phyloP scores from a whole-genome alignment of 2,797 vertebrate genomes.

The Chrosomus eos region DNA sequence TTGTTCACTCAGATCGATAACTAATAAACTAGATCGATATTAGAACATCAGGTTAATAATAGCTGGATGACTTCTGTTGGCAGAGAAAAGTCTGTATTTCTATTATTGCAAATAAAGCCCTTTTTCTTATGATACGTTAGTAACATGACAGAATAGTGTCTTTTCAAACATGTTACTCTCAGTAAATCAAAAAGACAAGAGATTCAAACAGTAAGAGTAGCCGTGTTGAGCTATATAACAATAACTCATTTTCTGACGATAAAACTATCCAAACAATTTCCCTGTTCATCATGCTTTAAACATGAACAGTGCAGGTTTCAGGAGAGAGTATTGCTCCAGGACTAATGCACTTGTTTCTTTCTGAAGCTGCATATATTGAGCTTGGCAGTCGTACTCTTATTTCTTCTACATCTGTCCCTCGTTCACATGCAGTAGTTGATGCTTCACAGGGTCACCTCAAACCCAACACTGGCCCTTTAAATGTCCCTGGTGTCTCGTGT shows the following conservation, averaged over 20 bases:
- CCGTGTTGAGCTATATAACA: not conserved
- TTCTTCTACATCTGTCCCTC: conserved; percentile 48
- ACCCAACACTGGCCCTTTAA: conserved; percentile 69
- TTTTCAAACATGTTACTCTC: not conserved
- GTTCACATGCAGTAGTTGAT: conserved; percentile 64
- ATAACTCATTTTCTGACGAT: accelerated
- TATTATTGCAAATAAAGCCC: not conserved
- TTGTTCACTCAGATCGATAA: no score
- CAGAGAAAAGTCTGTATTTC: no score
- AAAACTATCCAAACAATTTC: no score
- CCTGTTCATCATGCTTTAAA: not conserved
- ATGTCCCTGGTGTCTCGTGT: conserved; percentile 62
- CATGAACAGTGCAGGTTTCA: not conserved
- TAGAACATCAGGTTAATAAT: no score
- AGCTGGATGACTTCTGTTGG: no score
- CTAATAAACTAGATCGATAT: no score
- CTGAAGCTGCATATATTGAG: not conserved
- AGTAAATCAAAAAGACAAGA: not conserved
- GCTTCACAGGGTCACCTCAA: conserved; percentile 56
- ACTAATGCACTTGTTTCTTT: not conserved
- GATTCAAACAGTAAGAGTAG: not conserved
- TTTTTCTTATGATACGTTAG: no score
- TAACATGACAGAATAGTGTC: not conserved
- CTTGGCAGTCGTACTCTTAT: not conserved
- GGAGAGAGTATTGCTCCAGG: not conserved